Evolutionary conservation across 2,888 invertebrate species (phyloP), one percentile per base, ranked within the genome.

Genomic region (Drosophila quinaria): DNA sequence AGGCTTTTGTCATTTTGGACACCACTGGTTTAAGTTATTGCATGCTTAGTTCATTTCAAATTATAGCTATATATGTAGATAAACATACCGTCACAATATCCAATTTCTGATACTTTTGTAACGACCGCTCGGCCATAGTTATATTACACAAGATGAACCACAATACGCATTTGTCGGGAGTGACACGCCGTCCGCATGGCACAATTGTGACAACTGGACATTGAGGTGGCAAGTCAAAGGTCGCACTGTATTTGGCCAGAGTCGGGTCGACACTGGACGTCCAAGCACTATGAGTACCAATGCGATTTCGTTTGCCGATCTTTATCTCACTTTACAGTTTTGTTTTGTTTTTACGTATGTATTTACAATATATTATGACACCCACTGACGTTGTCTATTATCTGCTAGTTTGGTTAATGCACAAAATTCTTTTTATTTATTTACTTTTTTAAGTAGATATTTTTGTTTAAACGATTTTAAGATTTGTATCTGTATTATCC

Each of bases 91-190:
- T 93, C 93, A 93, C 90, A 92, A 91, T 90, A 91, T 93, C 93
- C 93, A 93, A 93, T 91, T 92, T 92, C 84, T 91, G 91, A 91
- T 92, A 91, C 87, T 90, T 90, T 89, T 89, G 86, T 90, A 92
- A 92, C 90, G 91, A 93, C 91, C 92, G 90, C 92, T 93, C 91
- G 93, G 93, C 93, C 93, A 93, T 93, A 92, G 90, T 93, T 93
- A 91, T 91, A 91, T 92, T 93, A 93, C 91, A 92, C 92, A 92
- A 92, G 91, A 89, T 92, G 90, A 87, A 92, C 92, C 91, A 90
- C 90, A 90, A 90, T 91, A 92, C 92, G 90, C 93, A 93, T 93
- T 92, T 92, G 92, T 92, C 91, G 90, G 83, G 83, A 90, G 90
- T 91, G 91, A 86, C 91, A 91, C 86, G 87, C 90, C 90, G 92